Base-by-base conservation (phyloP, 2,888 invertebrate genomes). In the Leptura quadrifasciata region DNA sequence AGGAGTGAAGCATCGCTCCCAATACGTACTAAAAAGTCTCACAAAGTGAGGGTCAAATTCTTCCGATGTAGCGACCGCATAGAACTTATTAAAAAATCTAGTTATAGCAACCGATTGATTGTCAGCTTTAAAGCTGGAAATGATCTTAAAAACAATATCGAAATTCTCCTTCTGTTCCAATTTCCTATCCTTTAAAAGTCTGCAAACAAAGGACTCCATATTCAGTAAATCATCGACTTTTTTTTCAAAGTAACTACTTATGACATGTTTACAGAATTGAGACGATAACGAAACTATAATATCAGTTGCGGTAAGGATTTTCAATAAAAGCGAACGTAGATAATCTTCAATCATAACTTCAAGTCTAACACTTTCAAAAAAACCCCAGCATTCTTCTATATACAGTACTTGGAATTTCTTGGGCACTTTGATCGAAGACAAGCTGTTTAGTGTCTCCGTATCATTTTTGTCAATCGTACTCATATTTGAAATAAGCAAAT, bases 301-400 rank as follows among this genome's bases (percentile, higher is more conserved):
- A 35, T 64, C 21, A 15, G 24, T 17, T 24, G 69, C 58, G 1
- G 24, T 47, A 15, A 39, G 39, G 0, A 63, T 35, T 4, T 24
- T 31, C 24, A 54, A 6, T 54, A 73, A 54, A 39, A 76, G 69
- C 17, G 64, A 61, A 17, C 52, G 47, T 18, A 72, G 61, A 63
- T 68, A 70, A 10, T 27, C 27, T 3, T 70, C n/a, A 17, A 65
- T 57, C 47, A 74, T 74, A 24, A 75, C 39, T 2, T 74, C 63
- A 24, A 74, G 12, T 58, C 55, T 76, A 12, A 80, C 47, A 35
- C 52, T 52, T 52, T 75, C 77, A 27, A 81, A 57, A 52, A 71
- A 76, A 20, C 68, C 35, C 82, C 82, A 82, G 52, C 71, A 60
- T 24, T 72, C 72, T 65, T 79, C 72, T 3, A 80, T 61, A 69